Base-by-base conservation (phyloP, 2,113 vertebrate genomes). In the Pterocles orientalis region DNA sequence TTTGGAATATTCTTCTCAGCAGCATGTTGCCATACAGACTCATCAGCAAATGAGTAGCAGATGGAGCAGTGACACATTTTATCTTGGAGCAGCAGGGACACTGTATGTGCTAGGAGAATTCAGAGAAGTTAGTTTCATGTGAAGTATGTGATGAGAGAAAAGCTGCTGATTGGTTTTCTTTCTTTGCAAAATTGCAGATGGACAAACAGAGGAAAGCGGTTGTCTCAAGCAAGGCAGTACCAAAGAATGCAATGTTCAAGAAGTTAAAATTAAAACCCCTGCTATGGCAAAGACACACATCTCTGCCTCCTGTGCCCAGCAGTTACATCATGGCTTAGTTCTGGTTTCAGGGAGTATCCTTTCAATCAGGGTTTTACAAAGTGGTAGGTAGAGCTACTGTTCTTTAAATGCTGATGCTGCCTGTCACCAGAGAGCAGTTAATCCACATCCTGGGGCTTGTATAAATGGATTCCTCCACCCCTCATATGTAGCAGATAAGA, bases 11-110 rank as follows among this genome's bases (percentile, higher is more conserved):
- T 95, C 86, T 87, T 61, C 87, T 97, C 90, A 14, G 41, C 26
- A 88, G 43, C 95, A 80, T 65, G 80, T 85, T 95, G 51, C 90
- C 7, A 2, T 92, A 89, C 65, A 92, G 96, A 57, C 90, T 90
- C 61, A 92, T 81, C 76, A 77, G 95, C 85, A 86, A 97, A 96
- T 76, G 89, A 95, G 91, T 69, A 98, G 92, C 97, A 98, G 97
- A 97, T 97, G 97, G 97, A 96, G 88, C 62, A 93, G 71, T 96
- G 96, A 96, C 92, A 97, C 53, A 92, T 94, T 97, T 96, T 96
- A 92, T 95, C 81, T 95, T 95, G 84, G 92, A 95, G 96, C 83
- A 96, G 95, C 91, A 94, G 95, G 89, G 94, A 96, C 90, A 70
- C 72, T 90, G 86, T 48, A 73, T 93, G 91, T 95, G 92, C 76